Percentiles rank a stretch among this genome's conserved stretches.
Conservation (phyloP, 2,113 vertebrate species). For the Rhipidura dahli region DNA sequence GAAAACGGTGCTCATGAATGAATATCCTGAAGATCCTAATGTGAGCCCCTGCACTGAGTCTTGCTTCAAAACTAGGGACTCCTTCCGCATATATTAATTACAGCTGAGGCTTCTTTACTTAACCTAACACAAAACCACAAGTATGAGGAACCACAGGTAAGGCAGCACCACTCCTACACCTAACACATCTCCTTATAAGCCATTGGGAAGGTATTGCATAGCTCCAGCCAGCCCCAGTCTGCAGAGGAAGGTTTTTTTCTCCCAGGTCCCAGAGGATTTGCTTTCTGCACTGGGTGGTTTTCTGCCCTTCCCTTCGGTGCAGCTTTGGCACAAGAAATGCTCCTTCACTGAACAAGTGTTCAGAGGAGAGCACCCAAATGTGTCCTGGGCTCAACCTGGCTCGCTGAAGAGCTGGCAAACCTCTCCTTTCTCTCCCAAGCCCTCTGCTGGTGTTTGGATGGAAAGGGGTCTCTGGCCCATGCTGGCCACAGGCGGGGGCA, state of each 20-base stretch:
- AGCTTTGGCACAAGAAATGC: not conserved
- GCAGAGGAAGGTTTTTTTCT: not conserved
- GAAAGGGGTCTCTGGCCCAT: not conserved
- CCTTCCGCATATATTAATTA: not conserved
- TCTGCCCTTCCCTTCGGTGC: not conserved
- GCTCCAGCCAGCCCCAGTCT: not conserved
- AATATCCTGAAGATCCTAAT: not conserved
- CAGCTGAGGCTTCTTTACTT: not conserved
- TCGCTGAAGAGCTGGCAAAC: not conserved
- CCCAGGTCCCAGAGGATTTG: not conserved
- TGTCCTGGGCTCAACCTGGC: rapidly evolving
- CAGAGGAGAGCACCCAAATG: not conserved
- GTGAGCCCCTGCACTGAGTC: not conserved
- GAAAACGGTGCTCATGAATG: not conserved
- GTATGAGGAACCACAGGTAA: not conserved
- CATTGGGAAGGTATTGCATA: not conserved
- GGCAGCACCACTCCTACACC: not conserved
- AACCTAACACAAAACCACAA: not conserved
- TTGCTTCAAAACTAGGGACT: not conserved
- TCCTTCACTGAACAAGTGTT: not conserved
- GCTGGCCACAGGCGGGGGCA: not conserved
- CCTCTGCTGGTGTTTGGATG: not conserved
- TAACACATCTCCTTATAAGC: not conserved
- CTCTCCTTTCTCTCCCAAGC: not conserved
- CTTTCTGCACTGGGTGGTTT: not conserved